Base-by-base conservation (phyloP, 2,797 vertebrate genomes). In the Catostomus latipinnis region DNA sequence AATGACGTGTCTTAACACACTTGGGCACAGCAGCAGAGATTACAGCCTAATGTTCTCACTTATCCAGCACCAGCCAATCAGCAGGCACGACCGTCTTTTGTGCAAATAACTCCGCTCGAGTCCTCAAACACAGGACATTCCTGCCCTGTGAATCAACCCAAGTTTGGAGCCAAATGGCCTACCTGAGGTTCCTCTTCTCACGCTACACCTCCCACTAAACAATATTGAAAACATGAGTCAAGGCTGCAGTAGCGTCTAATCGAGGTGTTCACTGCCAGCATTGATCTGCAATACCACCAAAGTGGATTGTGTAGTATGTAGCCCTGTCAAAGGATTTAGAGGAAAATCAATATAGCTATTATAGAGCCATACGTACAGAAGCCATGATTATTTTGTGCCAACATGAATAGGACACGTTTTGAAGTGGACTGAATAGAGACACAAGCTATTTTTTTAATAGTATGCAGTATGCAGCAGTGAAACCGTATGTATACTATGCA, bases 301-400 rank as follows among this genome's bases (percentile, higher is more conserved):
- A 78, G 48, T 54, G n/a, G 48, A 34, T 63, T 50, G 68, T 68
- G 52, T 11, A 8, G 69, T 60, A 71, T 74, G 71, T 50, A 54
- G 22, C 50, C 3, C 14, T 18, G 57, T 70, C 72, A 75, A 80
- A 5, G 0, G 57, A 79, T 76, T 83, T 76, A 76, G 8, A 34
- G 67, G 10, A 63, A 86, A 85, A 85, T 83, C 84, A 83, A 85
- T 83, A 68, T 13, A 6, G 14, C 71, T 62, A 60, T 76, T 85
- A 74, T 66, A 61, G 11, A 72, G 46, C 46, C 57, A 68, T 52
- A 48, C 18, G 52, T 62, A 62, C 45, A 45, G 71, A 63, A 43
- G 46, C 14, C 18, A 50, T 69, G 9, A 73, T 48, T 1, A 13
- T 49, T 6, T 52, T 18, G 58, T n/a, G 10, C 45, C 7, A 22